Base-by-base conservation (phyloP, 23 tunicate species). In the Ascidia mentula region DNA sequence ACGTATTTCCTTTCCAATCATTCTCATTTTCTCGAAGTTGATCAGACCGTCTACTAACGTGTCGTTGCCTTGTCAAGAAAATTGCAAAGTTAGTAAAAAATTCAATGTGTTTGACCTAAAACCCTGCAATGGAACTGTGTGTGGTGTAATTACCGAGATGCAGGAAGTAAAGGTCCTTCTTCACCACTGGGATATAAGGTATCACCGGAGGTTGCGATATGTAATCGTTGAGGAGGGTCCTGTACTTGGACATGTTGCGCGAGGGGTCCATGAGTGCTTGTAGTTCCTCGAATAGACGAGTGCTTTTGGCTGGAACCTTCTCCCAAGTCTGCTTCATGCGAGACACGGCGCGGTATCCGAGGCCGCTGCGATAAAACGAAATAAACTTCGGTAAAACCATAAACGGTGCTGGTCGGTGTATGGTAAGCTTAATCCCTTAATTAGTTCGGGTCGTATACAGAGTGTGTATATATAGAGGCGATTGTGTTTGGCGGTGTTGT, bases 221-320 rank as follows among this genome's bases (percentile, higher is more conserved):
- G 38, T 38, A 69, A 30, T 95, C 99, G 69, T 86, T 86, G 36
- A 85, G 79, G 70, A 95, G 81, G 0, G 96, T 89, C 22, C 99
- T 85, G 45, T 95, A 95, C 46, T 89, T 95, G 6, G 96, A 90
- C 96, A 95, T 89, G 72, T 95, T 95, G 28, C 99, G 83, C 18
- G 99, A 95, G 17, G 99, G 99, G 72, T 95, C 99, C 99, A 95
- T 95, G 72, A 95, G 86, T 0, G 96, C 96, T 72, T 95, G 92
- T 31, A 95, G 86, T 60, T 95, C 99, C 40, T 95, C 88, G 40
- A 95, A 90, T 28, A 79, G 73, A 15, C 92, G 85, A 40, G 71
- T 77, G 31, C 60, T 79, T 45, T 95, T 95, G 28, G 82, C 72
- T 8, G 96, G 92, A 31, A 95, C 92, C 69, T 86, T 89, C 59